These are phyloP conservation scores for Xanthorhoe spadicearia DNA, from an alignment of 2,888 invertebrate genomes.

Conservation along the genomic window DNA sequence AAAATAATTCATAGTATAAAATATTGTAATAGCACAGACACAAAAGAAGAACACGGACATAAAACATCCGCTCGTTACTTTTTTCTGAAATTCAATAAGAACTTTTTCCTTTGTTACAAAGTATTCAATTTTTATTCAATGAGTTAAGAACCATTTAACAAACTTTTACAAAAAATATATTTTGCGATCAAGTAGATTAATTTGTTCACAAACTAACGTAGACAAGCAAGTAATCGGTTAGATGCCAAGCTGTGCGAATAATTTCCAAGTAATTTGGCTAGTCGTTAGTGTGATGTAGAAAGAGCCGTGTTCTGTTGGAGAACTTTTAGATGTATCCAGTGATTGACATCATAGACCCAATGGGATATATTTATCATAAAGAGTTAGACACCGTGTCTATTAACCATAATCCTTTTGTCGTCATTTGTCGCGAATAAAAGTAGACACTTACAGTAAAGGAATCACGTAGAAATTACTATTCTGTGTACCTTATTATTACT, in stretches of 20 bases:
- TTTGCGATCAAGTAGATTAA: constrained; percentile 1
- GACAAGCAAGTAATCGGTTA: constrained; percentile 36
- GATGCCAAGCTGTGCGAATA: constrained; percentile 39
- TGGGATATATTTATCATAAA: no score
- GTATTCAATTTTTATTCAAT: background rate
- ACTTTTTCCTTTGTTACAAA: no score
- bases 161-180: background rate
- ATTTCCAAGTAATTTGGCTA: constrained; percentile 40
- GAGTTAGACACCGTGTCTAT: background rate
- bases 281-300: constrained; percentile 42
- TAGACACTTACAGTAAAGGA: no score
- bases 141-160: background rate
- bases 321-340: constrained; percentile 39
- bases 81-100: no score
- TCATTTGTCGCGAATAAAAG: no score
- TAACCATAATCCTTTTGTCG: no score
- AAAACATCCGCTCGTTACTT: no score
- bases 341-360: constrained; percentile 46
- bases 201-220: constrained; percentile 18
- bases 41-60: no score
- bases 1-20: no score
- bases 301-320: constrained; percentile 27
- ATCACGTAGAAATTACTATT: no score
- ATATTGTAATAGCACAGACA: no score
- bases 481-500: no score